phyloP scores from a whole-genome alignment of 2,797 vertebrate species.

The Falco novaeseelandiae region DNA sequence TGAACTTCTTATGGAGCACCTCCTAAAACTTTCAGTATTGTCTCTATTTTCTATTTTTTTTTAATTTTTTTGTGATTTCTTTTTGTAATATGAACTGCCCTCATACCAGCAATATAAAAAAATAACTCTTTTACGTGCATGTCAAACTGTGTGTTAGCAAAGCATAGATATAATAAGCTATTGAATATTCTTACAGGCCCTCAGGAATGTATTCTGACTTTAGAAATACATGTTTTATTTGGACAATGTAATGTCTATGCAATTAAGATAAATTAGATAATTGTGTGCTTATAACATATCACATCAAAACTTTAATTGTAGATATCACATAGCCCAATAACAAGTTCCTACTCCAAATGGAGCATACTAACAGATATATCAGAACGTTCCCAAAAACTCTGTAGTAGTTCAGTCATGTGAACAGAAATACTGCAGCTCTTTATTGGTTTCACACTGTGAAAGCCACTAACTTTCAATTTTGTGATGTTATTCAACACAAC shows the following conservation, averaged over 20 bases:
- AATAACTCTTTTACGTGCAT: background rate
- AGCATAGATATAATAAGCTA: background rate
- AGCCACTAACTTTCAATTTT: constrained; percentile 58
- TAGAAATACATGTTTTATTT: constrained; percentile 37
- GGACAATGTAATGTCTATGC: constrained; percentile 18
- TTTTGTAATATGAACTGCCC: background rate
- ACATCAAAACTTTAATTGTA: constrained; percentile 50
- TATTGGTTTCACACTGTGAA: constrained; percentile 59
- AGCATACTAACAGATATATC: constrained; percentile 2
- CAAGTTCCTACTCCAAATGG: background rate
- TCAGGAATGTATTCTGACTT: constrained; percentile 26
- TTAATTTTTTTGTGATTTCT: background rate
- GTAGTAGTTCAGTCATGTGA: constrained; percentile 19
- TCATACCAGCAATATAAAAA: background rate
- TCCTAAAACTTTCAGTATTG: background rate
- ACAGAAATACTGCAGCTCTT: constrained; percentile 31
- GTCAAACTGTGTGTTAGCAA: background rate
- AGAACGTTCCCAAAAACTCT: constrained; percentile 36
- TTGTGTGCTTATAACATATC: background rate
- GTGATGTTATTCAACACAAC: constrained; percentile 45
- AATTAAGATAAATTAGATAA: constrained; percentile 61
- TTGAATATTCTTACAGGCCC: background rate
- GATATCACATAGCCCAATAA: constrained; percentile 14
- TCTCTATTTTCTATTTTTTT: background rate
- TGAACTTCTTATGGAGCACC: background rate